phyloP scores from a whole-genome alignment of 2,797 vertebrate genomes.

The Rhinogobio ventralis region DNA sequence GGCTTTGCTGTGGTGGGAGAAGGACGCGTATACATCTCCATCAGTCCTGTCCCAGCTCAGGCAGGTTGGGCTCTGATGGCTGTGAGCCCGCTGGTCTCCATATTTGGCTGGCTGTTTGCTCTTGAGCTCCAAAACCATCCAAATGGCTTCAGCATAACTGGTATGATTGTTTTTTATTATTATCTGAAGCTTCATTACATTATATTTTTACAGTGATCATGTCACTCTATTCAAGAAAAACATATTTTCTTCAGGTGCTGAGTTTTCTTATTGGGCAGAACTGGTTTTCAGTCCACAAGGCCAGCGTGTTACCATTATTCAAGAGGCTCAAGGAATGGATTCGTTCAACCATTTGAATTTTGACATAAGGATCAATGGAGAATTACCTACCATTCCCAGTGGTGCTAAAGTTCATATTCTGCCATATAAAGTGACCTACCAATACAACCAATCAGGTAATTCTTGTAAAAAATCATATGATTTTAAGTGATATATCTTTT shows the following conservation, averaged over 20 bases:
- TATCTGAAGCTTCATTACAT: background rate
- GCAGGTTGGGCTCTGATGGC: constrained; percentile 78
- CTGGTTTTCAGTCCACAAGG: constrained; percentile 88
- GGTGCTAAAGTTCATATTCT: constrained; percentile 84
- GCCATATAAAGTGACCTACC: constrained; percentile 90
- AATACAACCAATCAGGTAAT: constrained; percentile 79
- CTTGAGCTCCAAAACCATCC: constrained; percentile 77
- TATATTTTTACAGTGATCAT: background rate
- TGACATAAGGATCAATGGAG: constrained; percentile 86
- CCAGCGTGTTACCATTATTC: constrained; percentile 86
- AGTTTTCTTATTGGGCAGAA: constrained; percentile 89
- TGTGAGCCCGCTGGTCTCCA: constrained; percentile 74
- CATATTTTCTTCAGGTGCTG: constrained; percentile 80
- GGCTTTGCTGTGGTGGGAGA: constrained; percentile 83
- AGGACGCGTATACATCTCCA: constrained; percentile 79
- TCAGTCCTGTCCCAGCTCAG: constrained; percentile 77
- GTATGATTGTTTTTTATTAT: constrained; percentile 67
- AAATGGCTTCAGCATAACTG: constrained; percentile 81
- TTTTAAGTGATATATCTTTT: background rate
- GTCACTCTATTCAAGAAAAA: background rate
- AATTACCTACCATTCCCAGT: constrained; percentile 79
- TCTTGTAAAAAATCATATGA: background rate
- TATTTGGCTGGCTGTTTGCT: constrained; percentile 85
- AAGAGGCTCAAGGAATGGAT: constrained; percentile 90
- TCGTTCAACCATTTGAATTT: constrained; percentile 92